Evolutionary conservation across 1,140 invertebrate species (phyloP).

Genomic region (Bicyclus anynana): DNA sequence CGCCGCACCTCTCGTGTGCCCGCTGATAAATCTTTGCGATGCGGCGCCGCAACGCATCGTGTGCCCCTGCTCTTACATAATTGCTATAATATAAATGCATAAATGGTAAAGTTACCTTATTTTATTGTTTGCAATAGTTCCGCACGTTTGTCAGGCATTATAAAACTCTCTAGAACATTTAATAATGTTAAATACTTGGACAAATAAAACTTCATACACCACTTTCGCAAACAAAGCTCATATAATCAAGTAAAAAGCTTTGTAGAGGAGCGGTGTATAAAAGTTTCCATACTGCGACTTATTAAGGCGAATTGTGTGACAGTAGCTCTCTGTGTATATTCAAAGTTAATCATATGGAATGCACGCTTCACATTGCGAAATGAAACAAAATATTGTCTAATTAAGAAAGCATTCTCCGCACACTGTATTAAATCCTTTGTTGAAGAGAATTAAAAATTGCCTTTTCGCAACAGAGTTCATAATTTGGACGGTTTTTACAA

Average conservation of each 20-base stretch:
- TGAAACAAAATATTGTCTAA: background rate
- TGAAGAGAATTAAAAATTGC: too few species aligned
- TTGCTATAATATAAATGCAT: too few species aligned
- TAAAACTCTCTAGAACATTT: background rate
- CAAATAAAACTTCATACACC: background rate
- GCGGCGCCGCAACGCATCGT: too few species aligned
- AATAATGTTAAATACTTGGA: background rate
- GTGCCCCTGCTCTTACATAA: too few species aligned
- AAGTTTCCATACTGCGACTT: background rate
- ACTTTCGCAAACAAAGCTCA: constrained; percentile 5
- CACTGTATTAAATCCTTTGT: background rate
- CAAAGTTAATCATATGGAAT: background rate
- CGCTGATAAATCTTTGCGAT: too few species aligned
- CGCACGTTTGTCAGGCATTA: background rate
- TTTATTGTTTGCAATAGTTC: background rate
- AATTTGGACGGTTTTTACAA: too few species aligned
- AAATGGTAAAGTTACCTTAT: too few species aligned
- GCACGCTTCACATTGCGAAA: background rate
- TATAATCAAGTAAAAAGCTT: constrained; percentile 15
- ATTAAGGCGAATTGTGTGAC: constrained; percentile 1
- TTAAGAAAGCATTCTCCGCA: background rate
- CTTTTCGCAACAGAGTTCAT: too few species aligned
- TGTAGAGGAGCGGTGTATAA: constrained; percentile 3
- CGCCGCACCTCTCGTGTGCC: too few species aligned
- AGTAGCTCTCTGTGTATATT: background rate